These are phyloP conservation scores for Thomomys bottae DNA, from an alignment of 2,113 vertebrate species.

Conservation along the genomic window DNA sequence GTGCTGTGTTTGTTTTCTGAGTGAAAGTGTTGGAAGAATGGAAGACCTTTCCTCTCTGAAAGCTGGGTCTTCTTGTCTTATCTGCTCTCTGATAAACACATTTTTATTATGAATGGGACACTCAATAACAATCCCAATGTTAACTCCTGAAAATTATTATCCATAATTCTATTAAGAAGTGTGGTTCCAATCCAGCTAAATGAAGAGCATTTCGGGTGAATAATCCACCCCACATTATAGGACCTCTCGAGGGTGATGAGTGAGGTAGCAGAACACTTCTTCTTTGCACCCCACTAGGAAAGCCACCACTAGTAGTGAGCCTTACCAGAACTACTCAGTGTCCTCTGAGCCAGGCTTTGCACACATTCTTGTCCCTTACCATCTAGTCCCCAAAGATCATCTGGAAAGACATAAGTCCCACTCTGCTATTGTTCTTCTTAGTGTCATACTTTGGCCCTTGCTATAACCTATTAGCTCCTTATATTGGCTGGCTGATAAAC, in stretches of 20 bases:
- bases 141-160: background rate
- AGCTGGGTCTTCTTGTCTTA: background rate
- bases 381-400: background rate
- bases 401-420: background rate
- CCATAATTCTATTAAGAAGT: background rate
- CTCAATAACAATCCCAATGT: background rate
- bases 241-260: background rate
- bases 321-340: background rate
- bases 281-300: background rate
- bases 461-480: background rate
- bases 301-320: background rate
- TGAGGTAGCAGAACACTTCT: background rate
- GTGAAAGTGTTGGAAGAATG: background rate
- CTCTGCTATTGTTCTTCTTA: background rate
- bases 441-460: background rate
- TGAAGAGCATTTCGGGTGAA: background rate
- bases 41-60: background rate
- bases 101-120: background rate
- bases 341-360: background rate
- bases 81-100: background rate
- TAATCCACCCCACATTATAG: background rate
- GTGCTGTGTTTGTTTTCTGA: background rate
- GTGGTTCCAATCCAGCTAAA: background rate
- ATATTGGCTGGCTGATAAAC: background rate
- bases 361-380: background rate